Base-by-base conservation (phyloP, 2,888 invertebrate species). In the Sarcophaga caerulescens region DNA sequence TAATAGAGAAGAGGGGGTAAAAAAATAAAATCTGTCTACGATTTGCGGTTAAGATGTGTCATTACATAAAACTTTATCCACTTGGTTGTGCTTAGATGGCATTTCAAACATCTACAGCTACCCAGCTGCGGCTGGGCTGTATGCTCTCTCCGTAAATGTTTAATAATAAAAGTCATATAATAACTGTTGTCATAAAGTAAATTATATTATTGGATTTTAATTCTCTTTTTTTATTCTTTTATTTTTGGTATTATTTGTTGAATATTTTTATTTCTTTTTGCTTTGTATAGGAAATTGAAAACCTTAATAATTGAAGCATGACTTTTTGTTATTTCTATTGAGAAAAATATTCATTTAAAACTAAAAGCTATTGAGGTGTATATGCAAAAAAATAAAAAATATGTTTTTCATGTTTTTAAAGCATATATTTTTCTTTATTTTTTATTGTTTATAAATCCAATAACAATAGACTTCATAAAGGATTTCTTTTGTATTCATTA, bases 21-120 rank as follows among this genome's bases (percentile, higher is more conserved):
- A 44, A 19, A 62, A 63, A 66, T 44, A 75, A 76, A 76, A 71
- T 80, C 71, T 81, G 77, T 82, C 69, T 82, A 71, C 60, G 66
- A 85, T 82, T 85, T 86, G 85, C 52, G 85, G 85, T 83, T 86
- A 69, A 17, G 68, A 69, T 74, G 60, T 86, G 77, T 71, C 69
- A 73, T 80, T 83, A 81, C 60, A 65, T 77, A 78, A 82, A 70
- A 79, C 70, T 82, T 75, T 60, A 81, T 59, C 78, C 59, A 65
- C 47, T 75, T 62, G 19, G n/a, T 63, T 70, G 25, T 17, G 47
- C 57, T 57, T 35, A 4, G n/a, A 63, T 57, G 14, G 25, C 62
- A 45, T 71, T 11, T 44, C 23, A 23, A 52, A 52, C 17, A 52
- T 52, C 52, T 52, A 52, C 52, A 52, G 52, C 4, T 52, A 52